Base-by-base conservation (phyloP, 1,140 invertebrate species). In the Armadillidium nasatum region DNA sequence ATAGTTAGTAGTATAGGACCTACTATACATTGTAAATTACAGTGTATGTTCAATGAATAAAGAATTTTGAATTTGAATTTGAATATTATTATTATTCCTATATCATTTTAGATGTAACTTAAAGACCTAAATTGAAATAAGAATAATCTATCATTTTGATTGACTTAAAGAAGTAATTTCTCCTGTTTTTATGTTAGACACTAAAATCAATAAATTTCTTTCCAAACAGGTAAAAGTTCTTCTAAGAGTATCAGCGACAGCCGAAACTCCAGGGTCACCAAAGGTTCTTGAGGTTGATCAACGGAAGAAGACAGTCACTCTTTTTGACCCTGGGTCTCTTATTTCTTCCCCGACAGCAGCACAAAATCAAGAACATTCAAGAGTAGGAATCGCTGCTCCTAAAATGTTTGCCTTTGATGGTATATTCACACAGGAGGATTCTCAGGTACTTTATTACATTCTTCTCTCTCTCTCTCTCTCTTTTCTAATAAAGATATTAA, bases 351-450 rank as follows among this genome's bases (percentile, higher is more conserved):
- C 82, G 13, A 71, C 21, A 0, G 10, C 73, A 15, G 21, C 6
- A 4, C 60, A 33, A 22, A 73, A 54, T 22, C 15, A 66, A n/a
- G 69, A 71, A 22, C 43, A 88, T 0, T 85, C 93, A 85, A 83
- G 92, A 84, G 88, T 90, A 7, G 90, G 89, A 60, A 92, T 95
- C 7, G 91, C 93, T 0, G 94, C 94, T 0, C 95, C 95, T 0
- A 97, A 97, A 86, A 97, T 97, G 93, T 98, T 97, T 85, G 94
- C 94, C 6, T 97, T 97, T 84, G 95, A 98, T 84, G 93, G 93
- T 43, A 92, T 98, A 44, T 97, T 96, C 83, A 93, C 93, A 0
- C 91, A 91, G 71, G 94, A 96, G 83, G 94, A 96, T 85, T 91
- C 94, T 73, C 92, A 95, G 90, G 94, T 96, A 60, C 33, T 33